These are phyloP conservation scores for Lepidotrigona ventralis DNA, from an alignment of 1,140 invertebrate species.

Conservation along the genomic window DNA sequence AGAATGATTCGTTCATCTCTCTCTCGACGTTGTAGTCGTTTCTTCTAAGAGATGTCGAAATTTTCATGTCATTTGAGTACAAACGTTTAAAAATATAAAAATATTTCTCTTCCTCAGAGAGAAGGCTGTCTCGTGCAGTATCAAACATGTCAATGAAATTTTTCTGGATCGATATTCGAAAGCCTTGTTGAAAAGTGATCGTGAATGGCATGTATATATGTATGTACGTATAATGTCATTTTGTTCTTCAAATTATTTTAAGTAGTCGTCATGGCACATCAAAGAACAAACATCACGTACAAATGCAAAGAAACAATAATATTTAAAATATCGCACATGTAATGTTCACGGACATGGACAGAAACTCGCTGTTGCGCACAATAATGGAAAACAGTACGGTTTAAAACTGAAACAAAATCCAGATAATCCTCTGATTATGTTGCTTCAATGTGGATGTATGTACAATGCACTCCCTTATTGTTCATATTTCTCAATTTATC, in stretches of 20 bases:
- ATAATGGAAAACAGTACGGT: background rate
- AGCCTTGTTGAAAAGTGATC: background rate
- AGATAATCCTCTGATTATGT: background rate
- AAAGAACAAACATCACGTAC: background rate
- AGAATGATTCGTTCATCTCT: background rate
- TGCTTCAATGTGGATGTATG: background rate
- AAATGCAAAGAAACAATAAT: background rate
- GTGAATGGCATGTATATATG: background rate
- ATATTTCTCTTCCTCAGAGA: background rate
- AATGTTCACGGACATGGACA: background rate
- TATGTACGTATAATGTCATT: background rate
- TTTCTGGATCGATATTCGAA: background rate
- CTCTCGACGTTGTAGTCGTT: background rate
- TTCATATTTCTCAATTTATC: background rate
- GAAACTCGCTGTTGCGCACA: too few species aligned
- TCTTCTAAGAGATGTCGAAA: background rate
- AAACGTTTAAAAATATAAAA: background rate
- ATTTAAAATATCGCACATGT: background rate
- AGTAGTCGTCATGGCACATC: slow-evolving; percentile 21
- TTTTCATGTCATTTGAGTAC: background rate
- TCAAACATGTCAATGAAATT: background rate
- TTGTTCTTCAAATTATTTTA: background rate
- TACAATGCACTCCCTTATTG: too few species aligned
- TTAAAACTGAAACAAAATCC: background rate
- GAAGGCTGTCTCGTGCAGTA: background rate